Conservation (phyloP, 2,113 vertebrate genomes). For the Pitta sordida region DNA sequence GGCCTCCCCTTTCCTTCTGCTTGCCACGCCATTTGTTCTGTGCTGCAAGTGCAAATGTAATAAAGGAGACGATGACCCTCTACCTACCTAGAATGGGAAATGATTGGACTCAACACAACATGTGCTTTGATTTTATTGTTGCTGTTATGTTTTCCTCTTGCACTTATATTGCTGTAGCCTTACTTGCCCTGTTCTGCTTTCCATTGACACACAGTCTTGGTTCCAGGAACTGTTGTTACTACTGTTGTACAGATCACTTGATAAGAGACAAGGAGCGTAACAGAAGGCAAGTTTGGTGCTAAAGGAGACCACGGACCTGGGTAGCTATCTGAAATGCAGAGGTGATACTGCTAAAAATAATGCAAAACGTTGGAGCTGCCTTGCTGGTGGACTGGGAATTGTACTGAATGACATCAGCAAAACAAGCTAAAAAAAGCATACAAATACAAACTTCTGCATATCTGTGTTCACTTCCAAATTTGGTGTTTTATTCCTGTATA, state of each 20-base stretch:
- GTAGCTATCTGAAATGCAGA: neutral
- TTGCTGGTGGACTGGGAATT: neutral
- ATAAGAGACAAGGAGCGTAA: neutral
- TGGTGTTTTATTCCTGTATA: neutral
- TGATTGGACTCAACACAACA: neutral
- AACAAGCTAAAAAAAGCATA: neutral
- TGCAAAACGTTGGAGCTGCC: neutral
- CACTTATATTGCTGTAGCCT: conserved; percentile 71
- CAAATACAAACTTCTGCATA: neutral
- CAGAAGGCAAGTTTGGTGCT: conserved; percentile 21
- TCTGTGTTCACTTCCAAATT: neutral
- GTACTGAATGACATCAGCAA: neutral
- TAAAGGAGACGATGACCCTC: conserved; percentile 95
- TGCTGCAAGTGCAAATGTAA: conserved; percentile 99
- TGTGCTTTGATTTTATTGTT: neutral
- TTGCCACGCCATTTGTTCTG: conserved; percentile 94
- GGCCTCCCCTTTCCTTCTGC: conserved; percentile 93
- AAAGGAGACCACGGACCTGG: neutral
- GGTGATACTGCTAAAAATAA: neutral
- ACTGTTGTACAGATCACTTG: neutral
- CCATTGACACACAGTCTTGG: conserved; percentile 36
- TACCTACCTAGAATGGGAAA: conserved; percentile 82
- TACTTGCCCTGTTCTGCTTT: conserved; percentile 67
- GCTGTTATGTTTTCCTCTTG: conserved; percentile 3
- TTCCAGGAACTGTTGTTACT: conserved; percentile 41